Conservation (phyloP, 2,797 vertebrate species). For the Intellagama lesueurii region DNA sequence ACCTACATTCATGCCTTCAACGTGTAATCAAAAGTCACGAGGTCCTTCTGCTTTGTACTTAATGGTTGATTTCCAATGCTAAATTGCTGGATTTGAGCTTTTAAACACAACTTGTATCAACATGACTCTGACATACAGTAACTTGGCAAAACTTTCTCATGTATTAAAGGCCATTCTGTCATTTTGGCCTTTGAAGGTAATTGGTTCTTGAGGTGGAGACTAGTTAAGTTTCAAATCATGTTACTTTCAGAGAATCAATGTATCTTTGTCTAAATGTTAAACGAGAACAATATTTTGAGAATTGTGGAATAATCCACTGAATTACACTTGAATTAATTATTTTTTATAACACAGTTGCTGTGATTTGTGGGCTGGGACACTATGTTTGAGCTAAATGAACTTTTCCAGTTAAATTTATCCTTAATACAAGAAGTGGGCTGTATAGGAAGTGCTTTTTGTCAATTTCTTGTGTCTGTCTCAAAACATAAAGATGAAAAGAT, state of each 20-base stretch:
- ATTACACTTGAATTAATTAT: not conserved
- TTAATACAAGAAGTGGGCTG: conserved; percentile 38
- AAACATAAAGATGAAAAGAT: conserved; percentile 34
- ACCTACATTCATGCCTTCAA: not conserved
- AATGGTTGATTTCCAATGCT: not conserved
- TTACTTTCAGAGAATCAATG: not conserved
- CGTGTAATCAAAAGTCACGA: not conserved
- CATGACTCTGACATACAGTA: not conserved
- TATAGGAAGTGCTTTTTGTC: conserved; percentile 2
- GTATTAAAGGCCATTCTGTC: not conserved
- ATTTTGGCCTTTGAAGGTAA: not conserved
- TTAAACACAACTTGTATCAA: not conserved
- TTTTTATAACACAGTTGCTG: rapidly evolving
- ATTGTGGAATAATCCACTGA: not conserved
- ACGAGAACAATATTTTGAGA: not conserved
- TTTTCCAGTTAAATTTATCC: conserved; percentile 32
- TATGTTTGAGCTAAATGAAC: conserved; percentile 23
- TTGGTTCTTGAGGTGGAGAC: not conserved
- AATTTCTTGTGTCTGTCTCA: not conserved
- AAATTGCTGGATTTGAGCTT: not conserved
- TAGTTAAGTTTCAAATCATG: not conserved
- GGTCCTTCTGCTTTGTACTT: not conserved
- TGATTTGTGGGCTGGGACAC: not conserved
- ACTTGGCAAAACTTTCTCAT: not conserved
- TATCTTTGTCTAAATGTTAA: not conserved